Evolutionary conservation across 2,888 invertebrate genomes (phyloP), one percentile per base, ranked within the genome.

Genomic region (Scaptomyza parva): DNA sequence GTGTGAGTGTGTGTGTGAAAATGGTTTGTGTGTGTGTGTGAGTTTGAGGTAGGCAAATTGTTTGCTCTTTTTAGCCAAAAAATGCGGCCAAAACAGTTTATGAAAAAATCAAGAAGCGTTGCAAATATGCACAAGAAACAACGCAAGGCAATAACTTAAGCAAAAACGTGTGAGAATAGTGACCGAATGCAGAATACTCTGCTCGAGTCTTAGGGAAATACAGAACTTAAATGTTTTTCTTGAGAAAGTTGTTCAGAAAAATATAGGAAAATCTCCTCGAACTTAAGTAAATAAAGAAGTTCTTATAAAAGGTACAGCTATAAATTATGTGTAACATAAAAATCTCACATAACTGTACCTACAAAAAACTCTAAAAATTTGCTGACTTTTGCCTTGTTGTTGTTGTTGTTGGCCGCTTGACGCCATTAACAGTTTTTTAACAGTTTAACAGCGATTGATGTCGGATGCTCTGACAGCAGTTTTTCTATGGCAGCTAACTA

Each of bases 81-180:
- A 70, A 63, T 43, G 58, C 52, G 47, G 63, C 33, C 61, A 64
- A 64, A 78, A 67, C 52, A 57, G 83, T 58, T 74, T 75, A 75
- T 71, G 71, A 75, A 78, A 70, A 55, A 57, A 51, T 22, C 66
- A 59, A 52, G 48, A 54, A 51, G 43, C 43, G 43, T 35, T 40
- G 26, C 33, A 43, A 66, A 57, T 61, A 41, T 63, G 60, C 57
- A 51, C 1, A 22, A 35, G 41, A 52, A 57, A 37, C n/a, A 47
- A 33, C 12, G 26, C n/a, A n/a, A n/a, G n/a, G n/a, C 43, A 55
- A 37, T 9, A 61, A 24, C 33, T 50, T 2, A 39, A 40, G 8
- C 18, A 14, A 14, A 0, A 14, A 3, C n/a, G n/a, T n/a, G 7
- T 22, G 7, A 14, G 14, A 6, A 20, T 9, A 9, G 28, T 28